Base-by-base conservation (phyloP, 2,113 vertebrate species). In the Asarcornis scutulata region DNA sequence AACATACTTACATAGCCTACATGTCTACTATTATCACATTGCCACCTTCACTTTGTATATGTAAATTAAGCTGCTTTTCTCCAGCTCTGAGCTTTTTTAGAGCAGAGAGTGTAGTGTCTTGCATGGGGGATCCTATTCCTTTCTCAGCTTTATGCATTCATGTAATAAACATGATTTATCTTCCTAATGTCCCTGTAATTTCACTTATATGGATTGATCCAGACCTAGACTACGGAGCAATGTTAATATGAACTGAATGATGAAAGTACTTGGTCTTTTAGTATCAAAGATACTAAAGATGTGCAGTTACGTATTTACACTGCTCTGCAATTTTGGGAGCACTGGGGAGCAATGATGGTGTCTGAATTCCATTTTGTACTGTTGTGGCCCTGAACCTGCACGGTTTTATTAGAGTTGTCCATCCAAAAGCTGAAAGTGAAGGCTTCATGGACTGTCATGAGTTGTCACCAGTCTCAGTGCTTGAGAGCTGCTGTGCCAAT, bases 121-220 rank as follows among this genome's bases (percentile, higher is more conserved):
- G 23, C 42, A 11, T 14, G 20, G 10, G 10, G 11, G 14, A 92
- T 22, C 38, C 38, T 64, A 58, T 20, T 72, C 32, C 29, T 79
- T 92, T 62, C 63, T 68, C 84, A 95, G 67, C 89, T 63, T 36
- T n/a, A 76, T 59, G 86, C 66, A 73, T 21, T 87, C 2, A 0
- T 66, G 23, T 79, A 79, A 87, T 89, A 87, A 87, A 68, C 38
- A 76, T 36, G 34, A 91, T 87, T 92, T 89, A 91, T 18, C 25
- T 85, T 89, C 71, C 74, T 89, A 82, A 85, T 18, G 18, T 58
- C 53, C 67, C 74, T 79, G 34, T 95, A 83, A 95, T 92, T 87
- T 73, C 71, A 60, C 53, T 85, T 83, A 29, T 69, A 18, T 40
- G 59, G 81, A 66, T 48, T 91, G 74, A 62, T 76, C 40, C 48